Percentiles rank a stretch among this genome's conserved stretches.
phyloP scores from a whole-genome alignment of 2,888 invertebrate species.

The Sinotaia quadrata region DNA sequence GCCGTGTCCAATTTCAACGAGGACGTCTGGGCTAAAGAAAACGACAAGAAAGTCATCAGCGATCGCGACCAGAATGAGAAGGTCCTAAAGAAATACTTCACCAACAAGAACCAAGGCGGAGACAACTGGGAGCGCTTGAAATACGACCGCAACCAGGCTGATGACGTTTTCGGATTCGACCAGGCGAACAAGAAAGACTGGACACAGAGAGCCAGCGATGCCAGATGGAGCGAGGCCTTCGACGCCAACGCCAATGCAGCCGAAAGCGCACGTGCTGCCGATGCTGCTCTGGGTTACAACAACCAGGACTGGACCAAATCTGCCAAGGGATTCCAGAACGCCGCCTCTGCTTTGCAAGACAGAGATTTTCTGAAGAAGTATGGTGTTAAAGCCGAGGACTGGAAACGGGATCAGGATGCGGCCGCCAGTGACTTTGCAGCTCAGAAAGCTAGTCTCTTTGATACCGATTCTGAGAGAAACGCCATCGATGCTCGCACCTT shows the following conservation, averaged over 20 bases:
- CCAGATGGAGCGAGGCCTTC: conserved; percentile 10
- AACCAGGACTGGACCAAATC: conserved; percentile 27
- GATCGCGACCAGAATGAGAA: conserved; percentile 31
- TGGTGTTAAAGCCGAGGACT: conserved; percentile 22
- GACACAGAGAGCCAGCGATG: conserved; percentile 11
- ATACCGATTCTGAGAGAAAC: no score
- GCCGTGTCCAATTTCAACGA: conserved; percentile 21
- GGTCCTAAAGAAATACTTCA: conserved; percentile 32
- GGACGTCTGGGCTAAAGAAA: conserved; percentile 28
- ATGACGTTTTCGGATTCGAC: conserved; percentile 32
- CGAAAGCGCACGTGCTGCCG: conserved; percentile 25
- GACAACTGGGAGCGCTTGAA: conserved; percentile 36
- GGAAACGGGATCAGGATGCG: conserved; percentile 14
- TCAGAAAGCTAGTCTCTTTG: conserved; percentile 19
- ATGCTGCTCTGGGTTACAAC: conserved; percentile 17
- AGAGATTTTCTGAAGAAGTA: conserved; percentile 4
- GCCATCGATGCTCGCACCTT: conserved; percentile 9
- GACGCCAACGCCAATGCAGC: conserved; percentile 27
- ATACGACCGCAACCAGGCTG: conserved; percentile 28
- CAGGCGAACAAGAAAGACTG: conserved; percentile 30
- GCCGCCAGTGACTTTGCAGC: background rate
- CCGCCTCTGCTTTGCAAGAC: conserved; percentile 7
- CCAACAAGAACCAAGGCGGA: conserved; percentile 28
- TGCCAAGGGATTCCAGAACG: conserved; percentile 25
- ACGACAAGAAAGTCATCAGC: conserved; percentile 15